phyloP scores from a whole-genome alignment of 1,140 invertebrate species.

The Zaprionus tsacasi region DNA sequence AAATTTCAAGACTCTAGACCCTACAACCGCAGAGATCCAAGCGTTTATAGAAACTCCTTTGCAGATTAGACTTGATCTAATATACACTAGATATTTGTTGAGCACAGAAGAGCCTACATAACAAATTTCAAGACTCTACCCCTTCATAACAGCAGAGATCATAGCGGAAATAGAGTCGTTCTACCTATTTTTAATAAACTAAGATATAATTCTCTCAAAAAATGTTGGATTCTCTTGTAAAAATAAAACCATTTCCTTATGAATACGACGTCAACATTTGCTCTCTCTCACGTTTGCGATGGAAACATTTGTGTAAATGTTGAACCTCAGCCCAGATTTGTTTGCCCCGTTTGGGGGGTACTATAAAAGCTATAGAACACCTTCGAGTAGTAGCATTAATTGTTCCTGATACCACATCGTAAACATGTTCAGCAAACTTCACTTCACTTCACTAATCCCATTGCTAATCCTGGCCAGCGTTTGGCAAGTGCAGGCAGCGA shows the following conservation, averaged over 20 bases:
- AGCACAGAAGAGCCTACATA: not conserved
- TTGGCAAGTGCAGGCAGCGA: not conserved
- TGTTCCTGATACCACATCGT: conserved; percentile 1
- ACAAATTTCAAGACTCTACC: not conserved
- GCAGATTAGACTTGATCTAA: too few species aligned
- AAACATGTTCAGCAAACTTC: not conserved
- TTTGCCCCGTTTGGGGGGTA: not conserved
- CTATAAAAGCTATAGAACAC: conserved; percentile 43
- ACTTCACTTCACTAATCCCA: conserved; percentile 21
- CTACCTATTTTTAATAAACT: not conserved
- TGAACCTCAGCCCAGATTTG: conserved; percentile 38
- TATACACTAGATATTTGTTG: too few species aligned
- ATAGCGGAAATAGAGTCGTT: not conserved
- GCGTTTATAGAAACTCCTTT: too few species aligned
- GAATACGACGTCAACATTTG: conserved; percentile 12
- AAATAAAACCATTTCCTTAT: not conserved
- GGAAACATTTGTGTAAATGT: conserved; percentile 72
- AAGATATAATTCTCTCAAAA: not conserved
- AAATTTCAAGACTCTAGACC: not conserved
- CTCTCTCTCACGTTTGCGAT: not conserved
- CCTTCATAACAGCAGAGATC: not conserved
- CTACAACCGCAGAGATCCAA: not conserved
- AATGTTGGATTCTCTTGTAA: not conserved
- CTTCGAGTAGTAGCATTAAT: conserved; percentile 12
- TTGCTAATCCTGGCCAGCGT: conserved; percentile 28